Conservation (phyloP, 2,888 invertebrate species). For the Pterobdella sp. region DNA sequence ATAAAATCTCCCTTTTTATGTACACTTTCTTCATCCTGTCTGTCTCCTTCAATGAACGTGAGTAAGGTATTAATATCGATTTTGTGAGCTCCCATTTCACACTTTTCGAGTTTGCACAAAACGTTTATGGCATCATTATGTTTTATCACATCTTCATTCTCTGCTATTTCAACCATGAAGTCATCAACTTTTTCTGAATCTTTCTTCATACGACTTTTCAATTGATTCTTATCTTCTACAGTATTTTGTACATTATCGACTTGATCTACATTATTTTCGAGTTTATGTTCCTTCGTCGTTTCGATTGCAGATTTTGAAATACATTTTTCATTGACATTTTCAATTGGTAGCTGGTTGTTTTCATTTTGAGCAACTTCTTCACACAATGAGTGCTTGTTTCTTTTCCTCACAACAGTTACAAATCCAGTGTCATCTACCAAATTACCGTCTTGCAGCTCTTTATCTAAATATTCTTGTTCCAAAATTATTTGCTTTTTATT, state of each 20-base stretch:
- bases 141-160: neutral
- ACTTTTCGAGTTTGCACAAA: neutral
- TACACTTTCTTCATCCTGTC: neutral
- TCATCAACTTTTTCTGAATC: neutral
- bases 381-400: slow-evolving; percentile 3
- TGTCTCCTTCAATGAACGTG: slow-evolving; percentile 7
- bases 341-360: too few relatives aligned
- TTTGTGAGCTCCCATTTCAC: slow-evolving; percentile 6
- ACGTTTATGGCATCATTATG: neutral
- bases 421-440: neutral
- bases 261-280: too few relatives aligned
- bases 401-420: neutral
- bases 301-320: too few relatives aligned
- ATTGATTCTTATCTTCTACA: too few relatives aligned
- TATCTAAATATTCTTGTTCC: neutral
- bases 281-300: too few relatives aligned
- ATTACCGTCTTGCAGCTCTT: neutral
- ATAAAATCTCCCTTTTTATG: neutral
- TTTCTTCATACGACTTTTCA: neutral
- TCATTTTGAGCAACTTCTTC: neutral
- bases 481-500: neutral
- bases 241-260: too few relatives aligned
- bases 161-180: neutral
- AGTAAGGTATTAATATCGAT: neutral
- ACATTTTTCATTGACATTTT: too few relatives aligned